These are phyloP conservation scores for Nesoenas mayeri DNA, from an alignment of 2,113 vertebrate species.

Conservation along the genomic window DNA sequence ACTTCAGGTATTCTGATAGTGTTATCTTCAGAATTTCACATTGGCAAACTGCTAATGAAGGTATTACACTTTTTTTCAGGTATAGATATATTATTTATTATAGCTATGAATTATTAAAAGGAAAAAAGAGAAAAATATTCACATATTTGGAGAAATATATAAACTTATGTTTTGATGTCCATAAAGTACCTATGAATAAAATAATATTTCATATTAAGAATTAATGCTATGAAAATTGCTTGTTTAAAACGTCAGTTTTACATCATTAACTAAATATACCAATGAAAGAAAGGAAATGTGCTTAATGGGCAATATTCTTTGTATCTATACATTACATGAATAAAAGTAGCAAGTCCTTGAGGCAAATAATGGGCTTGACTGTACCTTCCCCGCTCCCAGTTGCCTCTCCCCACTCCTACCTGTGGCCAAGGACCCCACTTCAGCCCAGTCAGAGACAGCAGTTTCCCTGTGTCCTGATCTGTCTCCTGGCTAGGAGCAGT, in stretches of 20 bases:
- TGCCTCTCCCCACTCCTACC: rapidly evolving
- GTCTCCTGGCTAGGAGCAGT: neutral
- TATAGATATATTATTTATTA: neutral
- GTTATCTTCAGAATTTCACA: neutral
- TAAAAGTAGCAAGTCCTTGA: neutral
- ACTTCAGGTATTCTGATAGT: neutral
- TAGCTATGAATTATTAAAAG: neutral
- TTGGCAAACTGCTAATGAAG: neutral
- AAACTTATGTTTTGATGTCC: neutral
- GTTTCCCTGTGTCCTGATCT: neutral
- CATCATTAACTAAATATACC: neutral
- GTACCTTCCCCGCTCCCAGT: rapidly evolving
- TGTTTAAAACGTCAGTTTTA: neutral
- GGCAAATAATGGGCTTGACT: neutral
- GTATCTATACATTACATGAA: neutral
- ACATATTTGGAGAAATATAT: neutral
- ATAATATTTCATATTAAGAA: neutral
- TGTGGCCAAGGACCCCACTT: neutral
- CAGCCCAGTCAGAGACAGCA: neutral
- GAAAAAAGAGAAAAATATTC: neutral
- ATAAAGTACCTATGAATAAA: neutral
- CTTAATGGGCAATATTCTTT: neutral
- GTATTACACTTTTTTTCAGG: neutral
- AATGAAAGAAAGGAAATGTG: neutral
- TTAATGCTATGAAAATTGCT: neutral